Evolutionary conservation across 1,140 invertebrate species (phyloP).

Genomic region (Drosophila dunni): DNA sequence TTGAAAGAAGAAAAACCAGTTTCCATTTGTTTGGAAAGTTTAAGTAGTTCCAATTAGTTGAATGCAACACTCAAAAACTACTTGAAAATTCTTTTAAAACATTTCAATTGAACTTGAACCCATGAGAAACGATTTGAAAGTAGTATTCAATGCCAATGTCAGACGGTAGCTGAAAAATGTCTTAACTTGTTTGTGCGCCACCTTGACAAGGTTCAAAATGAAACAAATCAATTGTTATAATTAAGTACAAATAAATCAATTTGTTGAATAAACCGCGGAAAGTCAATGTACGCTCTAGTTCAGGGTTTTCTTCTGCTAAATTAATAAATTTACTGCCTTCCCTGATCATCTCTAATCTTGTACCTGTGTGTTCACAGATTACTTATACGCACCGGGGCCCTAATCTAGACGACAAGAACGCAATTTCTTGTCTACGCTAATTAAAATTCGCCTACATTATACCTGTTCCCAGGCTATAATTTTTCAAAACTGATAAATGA

Average conservation of each 20-base stretch:
- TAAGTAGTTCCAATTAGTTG: background rate
- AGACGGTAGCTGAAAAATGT: slow-evolving; percentile 25
- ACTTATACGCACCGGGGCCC: slow-evolving; percentile 21
- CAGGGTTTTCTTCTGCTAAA: slow-evolving; percentile 12
- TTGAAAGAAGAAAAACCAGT: slow-evolving; percentile 38
- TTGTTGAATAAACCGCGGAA: background rate
- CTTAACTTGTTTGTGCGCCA: slow-evolving; percentile 14
- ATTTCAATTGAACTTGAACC: slow-evolving; percentile 4
- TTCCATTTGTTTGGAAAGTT: slow-evolving; percentile 1
- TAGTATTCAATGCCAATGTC: slow-evolving; percentile 35
- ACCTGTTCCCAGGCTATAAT: slow-evolving; percentile 42
- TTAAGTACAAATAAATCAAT: background rate
- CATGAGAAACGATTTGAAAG: background rate
- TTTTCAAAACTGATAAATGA: slow-evolving; percentile 21
- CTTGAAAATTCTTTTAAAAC: slow-evolving; percentile 6
- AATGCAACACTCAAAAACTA: background rate
- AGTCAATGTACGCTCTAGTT: slow-evolving; percentile 29
- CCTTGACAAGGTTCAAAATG: slow-evolving; percentile 36
- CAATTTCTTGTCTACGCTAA: slow-evolving; percentile 39
- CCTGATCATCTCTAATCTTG: slow-evolving; percentile 8
- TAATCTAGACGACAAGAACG: slow-evolving; percentile 26
- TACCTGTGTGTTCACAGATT: slow-evolving; percentile 21
- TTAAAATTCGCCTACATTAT: slow-evolving; percentile 24
- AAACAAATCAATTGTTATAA: slow-evolving; percentile 36
- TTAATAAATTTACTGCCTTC: background rate